Evolutionary conservation across 1,140 invertebrate genomes (phyloP).

Genomic region (Linepithema humile): DNA sequence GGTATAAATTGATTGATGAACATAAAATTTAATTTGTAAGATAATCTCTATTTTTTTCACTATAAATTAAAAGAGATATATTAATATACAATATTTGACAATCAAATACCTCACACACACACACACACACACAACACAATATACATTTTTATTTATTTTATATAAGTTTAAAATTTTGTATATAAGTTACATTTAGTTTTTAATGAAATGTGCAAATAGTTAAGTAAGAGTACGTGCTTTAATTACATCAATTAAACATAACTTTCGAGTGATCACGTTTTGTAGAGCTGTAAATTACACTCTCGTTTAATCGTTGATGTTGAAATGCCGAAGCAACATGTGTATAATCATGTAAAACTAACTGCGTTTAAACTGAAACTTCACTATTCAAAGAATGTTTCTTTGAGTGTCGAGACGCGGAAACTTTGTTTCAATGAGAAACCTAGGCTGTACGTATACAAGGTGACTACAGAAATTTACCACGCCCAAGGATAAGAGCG

Average conservation of each 20-base stretch:
- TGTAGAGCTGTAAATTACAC: neutral
- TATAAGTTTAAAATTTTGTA: too few relatives aligned
- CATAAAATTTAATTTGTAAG: neutral
- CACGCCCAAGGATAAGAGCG: neutral
- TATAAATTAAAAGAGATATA: neutral
- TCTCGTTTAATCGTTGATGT: neutral
- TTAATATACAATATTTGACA: conserved; percentile 1
- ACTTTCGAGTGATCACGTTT: neutral
- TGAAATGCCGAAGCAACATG: neutral
- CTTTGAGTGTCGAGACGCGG: neutral
- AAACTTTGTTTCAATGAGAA: neutral
- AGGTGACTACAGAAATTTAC: conserved; percentile 9
- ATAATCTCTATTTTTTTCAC: neutral
- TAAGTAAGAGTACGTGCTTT: neutral
- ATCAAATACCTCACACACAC: neutral
- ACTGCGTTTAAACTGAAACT: neutral
- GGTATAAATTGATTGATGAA: neutral
- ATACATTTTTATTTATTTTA: neutral
- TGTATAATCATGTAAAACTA: neutral
- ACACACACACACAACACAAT: too few relatives aligned
- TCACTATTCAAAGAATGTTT: neutral
- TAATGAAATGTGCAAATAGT: neutral
- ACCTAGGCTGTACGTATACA: neutral
- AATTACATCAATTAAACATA: conserved; percentile 8
- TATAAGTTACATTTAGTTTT: neutral